Evolutionary conservation across 2,888 invertebrate genomes (phyloP).

Genomic region (Philhelius pedissequus): DNA sequence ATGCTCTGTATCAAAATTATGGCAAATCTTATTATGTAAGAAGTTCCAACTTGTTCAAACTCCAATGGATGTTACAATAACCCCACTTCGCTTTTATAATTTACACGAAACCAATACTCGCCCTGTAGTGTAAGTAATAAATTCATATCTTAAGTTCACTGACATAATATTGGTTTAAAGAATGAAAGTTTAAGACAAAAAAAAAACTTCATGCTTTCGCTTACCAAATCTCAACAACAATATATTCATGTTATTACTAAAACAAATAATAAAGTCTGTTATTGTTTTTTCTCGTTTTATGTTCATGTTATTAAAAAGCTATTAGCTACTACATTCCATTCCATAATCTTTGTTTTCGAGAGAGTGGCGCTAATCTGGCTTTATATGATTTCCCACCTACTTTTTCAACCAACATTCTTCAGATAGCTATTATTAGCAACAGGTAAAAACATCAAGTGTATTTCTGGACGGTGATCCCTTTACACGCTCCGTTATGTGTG

Average conservation of each 20-base stretch:
- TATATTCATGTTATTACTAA: background rate
- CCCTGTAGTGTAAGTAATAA: background rate
- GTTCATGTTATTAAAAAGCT: background rate
- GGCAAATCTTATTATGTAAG: no score
- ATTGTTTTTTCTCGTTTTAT: background rate
- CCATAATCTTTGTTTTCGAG: background rate
- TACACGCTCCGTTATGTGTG: background rate
- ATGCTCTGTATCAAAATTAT: no score
- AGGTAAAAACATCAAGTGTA: background rate
- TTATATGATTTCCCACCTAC: background rate
- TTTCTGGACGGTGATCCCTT: background rate
- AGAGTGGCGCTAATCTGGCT: background rate
- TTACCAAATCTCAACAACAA: background rate
- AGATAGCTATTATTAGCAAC: background rate
- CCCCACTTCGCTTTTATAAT: no score
- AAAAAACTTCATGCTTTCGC: background rate
- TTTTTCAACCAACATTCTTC: background rate
- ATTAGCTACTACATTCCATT: no score
- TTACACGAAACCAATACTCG: background rate
- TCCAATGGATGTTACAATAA: no score
- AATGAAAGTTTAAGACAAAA: background rate
- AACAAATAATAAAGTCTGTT: background rate
- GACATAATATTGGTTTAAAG: background rate
- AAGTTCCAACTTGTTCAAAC: no score
- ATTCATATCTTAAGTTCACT: background rate